Conservation (phyloP, 1,140 invertebrate species). For the Drosophila mauritiana region DNA sequence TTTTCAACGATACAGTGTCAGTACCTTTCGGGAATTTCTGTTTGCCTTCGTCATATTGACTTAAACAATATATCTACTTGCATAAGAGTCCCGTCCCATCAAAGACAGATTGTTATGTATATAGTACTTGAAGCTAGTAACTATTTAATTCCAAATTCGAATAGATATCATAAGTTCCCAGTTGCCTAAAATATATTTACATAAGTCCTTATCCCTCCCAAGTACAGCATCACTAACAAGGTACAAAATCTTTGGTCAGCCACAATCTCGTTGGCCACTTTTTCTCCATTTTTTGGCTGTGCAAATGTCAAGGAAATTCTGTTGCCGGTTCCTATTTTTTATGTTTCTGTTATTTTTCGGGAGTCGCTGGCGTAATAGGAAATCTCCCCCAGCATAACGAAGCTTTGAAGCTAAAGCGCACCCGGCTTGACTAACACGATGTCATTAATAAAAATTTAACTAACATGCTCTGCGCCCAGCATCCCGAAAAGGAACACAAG, state of each 20-base stretch:
- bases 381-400: constrained; percentile 18
- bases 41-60: neutral
- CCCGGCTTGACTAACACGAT: constrained; percentile 51
- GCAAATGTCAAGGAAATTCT: constrained; percentile 37
- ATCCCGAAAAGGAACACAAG: constrained; percentile 3
- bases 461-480: constrained; percentile 44
- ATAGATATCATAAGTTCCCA: too few species aligned
- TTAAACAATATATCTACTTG: neutral
- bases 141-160: too few species aligned
- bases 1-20: neutral
- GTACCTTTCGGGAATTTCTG: neutral
- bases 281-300: neutral
- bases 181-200: neutral
- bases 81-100: too few species aligned
- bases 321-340: constrained; percentile 9
- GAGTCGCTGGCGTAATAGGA: constrained; percentile 22
- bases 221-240: neutral
- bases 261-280: neutral
- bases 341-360: constrained; percentile 7
- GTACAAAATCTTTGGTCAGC: constrained; percentile 5
- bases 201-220: neutral
- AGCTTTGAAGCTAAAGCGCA: constrained; percentile 20
- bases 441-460: constrained; percentile 77
- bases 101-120: too few species aligned
- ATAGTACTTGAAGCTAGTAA: too few species aligned